A percentile compares a stretch with the other conserved stretches of the same genome.
phyloP scores from a whole-genome alignment of 2,797 vertebrate genomes.

The Zalophus californianus region DNA sequence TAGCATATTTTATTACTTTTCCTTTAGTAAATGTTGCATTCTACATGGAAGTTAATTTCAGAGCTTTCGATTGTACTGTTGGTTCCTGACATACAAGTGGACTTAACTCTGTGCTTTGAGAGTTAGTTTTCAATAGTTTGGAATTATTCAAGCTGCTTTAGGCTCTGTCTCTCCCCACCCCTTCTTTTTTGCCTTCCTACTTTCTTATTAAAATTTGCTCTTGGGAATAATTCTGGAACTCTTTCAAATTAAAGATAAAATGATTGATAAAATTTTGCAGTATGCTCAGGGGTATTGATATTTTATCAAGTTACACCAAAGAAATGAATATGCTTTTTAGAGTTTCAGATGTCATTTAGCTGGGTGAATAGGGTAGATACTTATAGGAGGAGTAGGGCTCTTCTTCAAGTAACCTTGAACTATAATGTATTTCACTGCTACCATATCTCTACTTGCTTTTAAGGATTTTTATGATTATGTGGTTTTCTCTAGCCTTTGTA shows the following conservation, averaged over 20 bases:
- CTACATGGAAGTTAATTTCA: background rate
- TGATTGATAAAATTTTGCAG: background rate
- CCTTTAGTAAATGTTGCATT: background rate
- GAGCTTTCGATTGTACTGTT: background rate
- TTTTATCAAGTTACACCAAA: constrained; percentile 48
- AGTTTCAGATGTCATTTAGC: constrained; percentile 32
- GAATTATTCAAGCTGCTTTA: constrained; percentile 11
- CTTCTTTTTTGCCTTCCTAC: background rate
- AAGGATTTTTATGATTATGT: constrained; percentile 29
- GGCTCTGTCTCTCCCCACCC: background rate
- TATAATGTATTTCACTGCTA: background rate
- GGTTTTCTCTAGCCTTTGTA: background rate
- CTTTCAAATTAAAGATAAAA: constrained; percentile 52
- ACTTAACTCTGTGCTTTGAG: background rate
- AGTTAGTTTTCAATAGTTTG: constrained; percentile 30
- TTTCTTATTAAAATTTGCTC: constrained; percentile 57
- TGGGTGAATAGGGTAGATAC: background rate
- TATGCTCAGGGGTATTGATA: background rate
- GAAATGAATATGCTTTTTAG: constrained; percentile 5
- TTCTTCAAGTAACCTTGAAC: constrained; percentile 35
- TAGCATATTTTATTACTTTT: constrained; percentile 5
- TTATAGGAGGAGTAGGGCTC: background rate
- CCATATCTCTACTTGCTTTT: constrained; percentile 9
- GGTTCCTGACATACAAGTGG: background rate
- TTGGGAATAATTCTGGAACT: constrained; percentile 52